A percentile compares a stretch with the other conserved stretches of the same genome.
phyloP scores from a whole-genome alignment of 2,797 vertebrate species.

The Cyclopterus lumpus region DNA sequence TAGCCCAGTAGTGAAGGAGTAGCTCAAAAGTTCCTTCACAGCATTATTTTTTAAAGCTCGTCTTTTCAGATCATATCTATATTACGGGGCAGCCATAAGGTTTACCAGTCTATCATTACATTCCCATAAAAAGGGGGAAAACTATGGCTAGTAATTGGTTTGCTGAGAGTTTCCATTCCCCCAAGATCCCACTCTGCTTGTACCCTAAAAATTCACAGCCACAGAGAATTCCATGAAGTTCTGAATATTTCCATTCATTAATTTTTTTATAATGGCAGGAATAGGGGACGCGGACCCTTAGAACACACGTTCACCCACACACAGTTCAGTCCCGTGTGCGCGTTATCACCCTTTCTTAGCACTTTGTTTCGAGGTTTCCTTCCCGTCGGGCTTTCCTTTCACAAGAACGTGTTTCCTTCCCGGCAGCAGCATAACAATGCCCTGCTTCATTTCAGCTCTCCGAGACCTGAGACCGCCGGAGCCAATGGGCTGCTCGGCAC shows the following conservation, averaged over 20 bases:
- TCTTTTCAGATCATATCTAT: constrained; percentile 57
- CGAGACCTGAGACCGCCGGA: constrained; percentile 64
- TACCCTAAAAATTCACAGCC: constrained; percentile 57
- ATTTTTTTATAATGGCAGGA: constrained; percentile 61
- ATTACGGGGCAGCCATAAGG: constrained; percentile 43
- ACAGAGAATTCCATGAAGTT: constrained; percentile 64
- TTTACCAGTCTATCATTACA: constrained; percentile 67
- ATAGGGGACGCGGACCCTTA: constrained; percentile 48
- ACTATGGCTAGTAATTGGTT: constrained; percentile 48
- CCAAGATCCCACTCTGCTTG: constrained; percentile 42
- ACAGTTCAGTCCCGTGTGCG: constrained; percentile 43
- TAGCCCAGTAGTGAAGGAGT: constrained; percentile 10
- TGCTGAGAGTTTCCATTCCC: constrained; percentile 60
- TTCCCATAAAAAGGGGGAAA: constrained; percentile 54
- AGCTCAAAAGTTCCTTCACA: constrained; percentile 19
- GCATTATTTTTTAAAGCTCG: constrained; percentile 40
- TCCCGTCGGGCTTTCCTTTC: constrained; percentile 70
- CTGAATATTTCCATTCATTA: constrained; percentile 60
- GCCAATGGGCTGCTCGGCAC: constrained; percentile 65
- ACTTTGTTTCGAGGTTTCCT: constrained; percentile 78
- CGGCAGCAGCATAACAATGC: constrained; percentile 71
- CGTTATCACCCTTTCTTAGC: constrained; percentile 71
- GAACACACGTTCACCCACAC: constrained; percentile 22
- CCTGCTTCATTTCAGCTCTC: constrained; percentile 69
- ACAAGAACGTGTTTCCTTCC: constrained; percentile 56